Conservation (phyloP, 2,113 vertebrate genomes). For the Caranx melampygus region DNA sequence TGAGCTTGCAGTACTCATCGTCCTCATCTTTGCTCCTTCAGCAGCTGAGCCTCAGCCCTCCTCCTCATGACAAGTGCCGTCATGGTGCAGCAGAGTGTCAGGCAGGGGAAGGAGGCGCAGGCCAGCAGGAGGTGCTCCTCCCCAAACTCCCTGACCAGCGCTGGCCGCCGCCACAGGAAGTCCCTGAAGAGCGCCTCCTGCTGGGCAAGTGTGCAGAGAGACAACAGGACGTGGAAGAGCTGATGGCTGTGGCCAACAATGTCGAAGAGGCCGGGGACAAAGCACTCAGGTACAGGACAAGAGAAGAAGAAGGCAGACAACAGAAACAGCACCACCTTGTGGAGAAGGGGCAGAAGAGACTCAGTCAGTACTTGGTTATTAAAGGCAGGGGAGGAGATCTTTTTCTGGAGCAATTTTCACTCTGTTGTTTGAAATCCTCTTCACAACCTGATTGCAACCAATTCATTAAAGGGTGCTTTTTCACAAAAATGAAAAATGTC, state of each 20-base stretch:
- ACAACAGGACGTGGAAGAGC: constrained; percentile 88
- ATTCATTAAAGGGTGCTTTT: too few relatives aligned
- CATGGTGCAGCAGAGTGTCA: constrained; percentile 81
- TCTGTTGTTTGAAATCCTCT: too few relatives aligned
- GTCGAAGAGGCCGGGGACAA: constrained; percentile 87
- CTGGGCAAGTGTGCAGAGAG: constrained; percentile 87
- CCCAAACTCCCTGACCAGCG: constrained; percentile 80
- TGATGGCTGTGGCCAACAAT: constrained; percentile 88
- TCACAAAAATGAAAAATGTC: too few relatives aligned
- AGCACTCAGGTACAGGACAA: constrained; percentile 88
- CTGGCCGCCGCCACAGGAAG: constrained; percentile 85
- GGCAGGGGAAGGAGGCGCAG: constrained; percentile 84
- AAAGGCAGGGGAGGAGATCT: neutral
- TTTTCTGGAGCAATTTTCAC: too few relatives aligned
- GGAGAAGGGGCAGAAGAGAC: neutral
- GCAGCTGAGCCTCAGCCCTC: constrained; percentile 78
- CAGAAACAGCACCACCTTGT: constrained; percentile 85
- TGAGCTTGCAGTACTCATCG: too few relatives aligned
- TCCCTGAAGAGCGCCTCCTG: constrained; percentile 90
- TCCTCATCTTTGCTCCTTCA: constrained; percentile 79
- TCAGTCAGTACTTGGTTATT: too few relatives aligned
- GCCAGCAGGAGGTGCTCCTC: constrained; percentile 80
- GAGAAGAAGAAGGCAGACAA: constrained; percentile 89
- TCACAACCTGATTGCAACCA: too few relatives aligned
- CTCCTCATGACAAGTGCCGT: constrained; percentile 81